Conservation (phyloP, 2,797 vertebrate species). For the Acipenser ruthenus region DNA sequence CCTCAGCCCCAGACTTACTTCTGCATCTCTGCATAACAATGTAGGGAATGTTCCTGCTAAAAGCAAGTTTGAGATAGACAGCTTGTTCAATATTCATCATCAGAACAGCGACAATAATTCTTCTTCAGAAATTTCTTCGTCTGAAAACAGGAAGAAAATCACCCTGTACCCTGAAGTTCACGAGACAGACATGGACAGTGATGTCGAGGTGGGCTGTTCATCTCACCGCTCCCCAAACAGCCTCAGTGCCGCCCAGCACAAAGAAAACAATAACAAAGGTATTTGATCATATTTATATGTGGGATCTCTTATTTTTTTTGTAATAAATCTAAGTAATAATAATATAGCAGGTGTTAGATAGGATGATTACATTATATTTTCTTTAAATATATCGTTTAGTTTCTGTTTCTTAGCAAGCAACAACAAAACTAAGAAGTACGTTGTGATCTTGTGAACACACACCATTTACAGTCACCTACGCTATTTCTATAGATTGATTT, state of each 20-base stretch:
- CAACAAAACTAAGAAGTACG: no score
- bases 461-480: no score
- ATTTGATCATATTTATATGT: slow-evolving; percentile 24
- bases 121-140: slow-evolving; percentile 75
- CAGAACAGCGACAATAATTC: slow-evolving; percentile 73
- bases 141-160: slow-evolving; percentile 89
- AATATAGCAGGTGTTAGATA: no score
- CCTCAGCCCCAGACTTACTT: slow-evolving; percentile 89
- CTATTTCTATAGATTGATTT: no score
- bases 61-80: slow-evolving; percentile 98
- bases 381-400: background rate
- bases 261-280: slow-evolving; percentile 97
- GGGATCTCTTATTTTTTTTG: background rate
- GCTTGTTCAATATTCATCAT: slow-evolving; percentile 82
- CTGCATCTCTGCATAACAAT: slow-evolving; percentile 83
- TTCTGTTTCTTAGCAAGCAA: no score
- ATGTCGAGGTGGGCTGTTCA: slow-evolving; percentile 96
- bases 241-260: slow-evolving; percentile 75
- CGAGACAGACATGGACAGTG: slow-evolving; percentile 94
- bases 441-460: no score
- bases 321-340: no score
- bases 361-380: background rate
- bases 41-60: slow-evolving; percentile 86
- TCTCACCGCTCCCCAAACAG: slow-evolving; percentile 81
- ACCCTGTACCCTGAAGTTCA: slow-evolving; percentile 85